A percentile compares a stretch with the other conserved stretches of the same genome.
Conservation (phyloP, 2,113 vertebrate species). For the Rhinolophus ferrumequinum region DNA sequence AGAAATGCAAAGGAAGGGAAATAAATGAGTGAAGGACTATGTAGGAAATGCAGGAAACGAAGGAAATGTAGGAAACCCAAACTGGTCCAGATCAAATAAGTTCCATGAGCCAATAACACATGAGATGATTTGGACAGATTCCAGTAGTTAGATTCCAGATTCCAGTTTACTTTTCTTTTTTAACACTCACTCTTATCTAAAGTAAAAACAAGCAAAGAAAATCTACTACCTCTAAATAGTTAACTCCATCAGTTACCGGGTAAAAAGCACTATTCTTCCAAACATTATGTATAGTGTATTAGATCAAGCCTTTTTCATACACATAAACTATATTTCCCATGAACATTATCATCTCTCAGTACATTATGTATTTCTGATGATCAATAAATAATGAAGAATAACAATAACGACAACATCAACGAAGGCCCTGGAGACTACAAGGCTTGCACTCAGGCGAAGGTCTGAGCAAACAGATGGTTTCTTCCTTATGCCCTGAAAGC, state of each 20-base stretch:
- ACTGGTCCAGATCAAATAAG: background rate
- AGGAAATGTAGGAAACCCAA: background rate
- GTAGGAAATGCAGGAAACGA: too few species aligned
- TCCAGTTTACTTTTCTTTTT: background rate
- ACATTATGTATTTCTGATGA: slow-evolving; percentile 72
- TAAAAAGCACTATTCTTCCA: background rate
- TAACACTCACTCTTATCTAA: background rate
- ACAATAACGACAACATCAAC: slow-evolving; percentile 78
- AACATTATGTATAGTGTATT: background rate
- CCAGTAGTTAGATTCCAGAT: background rate
- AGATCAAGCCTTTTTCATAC: slow-evolving; percentile 43
- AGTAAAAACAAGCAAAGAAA: background rate
- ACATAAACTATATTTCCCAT: slow-evolving; percentile 48
- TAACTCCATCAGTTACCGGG: background rate
- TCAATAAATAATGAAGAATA: slow-evolving; percentile 82
- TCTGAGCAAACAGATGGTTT: slow-evolving; percentile 76
- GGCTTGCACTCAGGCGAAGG: slow-evolving; percentile 70
- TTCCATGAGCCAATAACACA: background rate
- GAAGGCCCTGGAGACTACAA: background rate
- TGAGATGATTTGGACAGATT: background rate
- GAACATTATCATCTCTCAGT: slow-evolving; percentile 53
- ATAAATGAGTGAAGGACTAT: background rate
- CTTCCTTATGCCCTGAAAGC: slow-evolving; percentile 69
- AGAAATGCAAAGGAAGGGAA: background rate
- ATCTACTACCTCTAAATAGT: background rate